A percentile compares a stretch with the other conserved stretches of the same genome.
phyloP scores from a whole-genome alignment of 1,140 invertebrate species.

The Pentalonia nigronervosa region DNA sequence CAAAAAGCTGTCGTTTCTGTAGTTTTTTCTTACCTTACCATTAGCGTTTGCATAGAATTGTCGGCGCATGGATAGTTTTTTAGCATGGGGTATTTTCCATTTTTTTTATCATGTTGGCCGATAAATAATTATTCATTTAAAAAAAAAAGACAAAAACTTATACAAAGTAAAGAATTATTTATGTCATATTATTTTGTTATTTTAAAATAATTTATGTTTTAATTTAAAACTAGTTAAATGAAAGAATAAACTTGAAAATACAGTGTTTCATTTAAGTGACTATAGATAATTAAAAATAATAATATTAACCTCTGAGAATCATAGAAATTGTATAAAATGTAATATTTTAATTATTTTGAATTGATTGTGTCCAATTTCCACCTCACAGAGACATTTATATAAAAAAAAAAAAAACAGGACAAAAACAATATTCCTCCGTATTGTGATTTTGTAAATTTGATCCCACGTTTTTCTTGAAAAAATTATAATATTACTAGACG shows the following conservation, averaged over 20 bases:
- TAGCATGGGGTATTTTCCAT: neutral
- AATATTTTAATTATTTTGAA: neutral
- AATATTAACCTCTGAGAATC: neutral
- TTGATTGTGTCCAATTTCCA: neutral
- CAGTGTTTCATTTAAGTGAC: neutral
- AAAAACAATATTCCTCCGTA: neutral
- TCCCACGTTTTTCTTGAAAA: neutral
- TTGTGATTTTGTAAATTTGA: neutral
- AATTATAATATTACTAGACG: too few relatives aligned
- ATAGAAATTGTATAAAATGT: neutral
- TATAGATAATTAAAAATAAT: neutral
- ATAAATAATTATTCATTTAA: neutral
- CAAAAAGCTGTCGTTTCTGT: slow-evolving; percentile 18
- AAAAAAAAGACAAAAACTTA: neutral
- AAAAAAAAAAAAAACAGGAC: neutral
- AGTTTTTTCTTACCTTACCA: neutral
- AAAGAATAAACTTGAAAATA: neutral
- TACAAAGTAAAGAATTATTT: neutral
- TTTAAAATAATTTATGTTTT: neutral
- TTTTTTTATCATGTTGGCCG: neutral
- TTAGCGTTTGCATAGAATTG: neutral
- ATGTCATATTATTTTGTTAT: neutral
- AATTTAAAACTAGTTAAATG: neutral
- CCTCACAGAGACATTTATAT: neutral
- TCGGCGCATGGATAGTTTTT: neutral